Evolutionary conservation across 2,888 invertebrate genomes (phyloP).

Genomic region (Catocala nupta): DNA sequence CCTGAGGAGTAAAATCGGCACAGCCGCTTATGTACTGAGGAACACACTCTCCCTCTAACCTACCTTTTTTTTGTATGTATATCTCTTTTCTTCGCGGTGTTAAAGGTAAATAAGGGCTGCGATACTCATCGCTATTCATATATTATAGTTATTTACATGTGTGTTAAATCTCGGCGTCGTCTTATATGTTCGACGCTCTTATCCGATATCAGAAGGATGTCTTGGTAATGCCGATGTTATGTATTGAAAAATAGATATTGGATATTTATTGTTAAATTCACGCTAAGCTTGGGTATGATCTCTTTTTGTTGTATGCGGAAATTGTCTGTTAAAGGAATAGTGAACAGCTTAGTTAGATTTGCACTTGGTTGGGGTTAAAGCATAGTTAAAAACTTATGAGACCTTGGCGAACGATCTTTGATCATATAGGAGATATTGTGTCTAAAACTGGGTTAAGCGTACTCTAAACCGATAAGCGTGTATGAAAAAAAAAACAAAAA

Average conservation of each 20-base stretch:
- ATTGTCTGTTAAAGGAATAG: no score
- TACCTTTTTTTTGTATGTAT: background rate
- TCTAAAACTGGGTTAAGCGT: no score
- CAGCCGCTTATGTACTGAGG: background rate
- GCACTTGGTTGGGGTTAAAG: no score
- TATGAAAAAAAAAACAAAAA: no score
- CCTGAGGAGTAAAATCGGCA: slow-evolving; percentile 29
- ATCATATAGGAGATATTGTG: no score
- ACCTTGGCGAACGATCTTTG: no score
- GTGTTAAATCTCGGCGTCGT: no score
- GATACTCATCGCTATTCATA: background rate
- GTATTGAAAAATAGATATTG: slow-evolving; percentile 4
- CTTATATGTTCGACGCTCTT: background rate
- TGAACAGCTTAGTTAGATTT: no score
- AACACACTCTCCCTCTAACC: background rate
- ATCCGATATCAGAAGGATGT: slow-evolving; percentile 7
- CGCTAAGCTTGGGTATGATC: background rate
- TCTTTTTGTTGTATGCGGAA: no score
- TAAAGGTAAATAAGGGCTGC: background rate
- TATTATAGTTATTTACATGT: background rate
- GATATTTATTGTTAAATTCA: background rate
- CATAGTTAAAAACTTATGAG: no score
- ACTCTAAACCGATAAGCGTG: no score
- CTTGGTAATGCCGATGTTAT: background rate
- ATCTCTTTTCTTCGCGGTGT: background rate